Evolutionary conservation across 2,113 vertebrate species (phyloP), one percentile per base, ranked within the genome.

Genomic region (Callaeas wilsoni): DNA sequence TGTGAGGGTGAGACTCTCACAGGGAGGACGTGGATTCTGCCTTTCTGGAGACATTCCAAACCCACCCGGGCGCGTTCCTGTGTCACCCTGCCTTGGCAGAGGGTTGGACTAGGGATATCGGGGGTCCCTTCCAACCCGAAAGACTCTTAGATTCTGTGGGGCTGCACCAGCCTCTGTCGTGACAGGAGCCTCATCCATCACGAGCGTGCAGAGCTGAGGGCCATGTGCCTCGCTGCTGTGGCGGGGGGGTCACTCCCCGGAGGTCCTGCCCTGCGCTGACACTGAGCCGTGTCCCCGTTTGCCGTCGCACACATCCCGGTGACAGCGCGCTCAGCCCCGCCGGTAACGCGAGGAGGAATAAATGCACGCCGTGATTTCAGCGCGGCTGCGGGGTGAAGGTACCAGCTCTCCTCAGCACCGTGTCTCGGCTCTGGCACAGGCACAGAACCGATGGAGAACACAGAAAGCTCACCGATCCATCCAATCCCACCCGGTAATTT

Each of bases 321-420:
- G 64, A 63, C 93, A 71, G 16, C 89, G 27, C 89, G 3, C 91
- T 79, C 93, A 59, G 81, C 67, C 68, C 16, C 18, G 16, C 49
- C 35, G 84, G 74, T 87, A 73, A 52, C 33, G 5, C 33, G 16
- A 95, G 87, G 84, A 69, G 87, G 41, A 35, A 84, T 35, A 89
- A n/a, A 87, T 49, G 93, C 57, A 1, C 62, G 8, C 77, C 27
- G 80, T 17, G 89, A 87, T 77, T 78, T 13, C 81, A 23, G 89
- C 37, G 79, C 23, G 5, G 29, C 7, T 42, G 63, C 18, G 83
- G 44, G 53, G 50, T 46, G 90, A 96, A 11, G 88, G 15, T 37
- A 13, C 55, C 90, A 13, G 89, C 65, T 71, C 26, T 42, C 74
- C 74, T 64, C 87, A 4, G 89, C 57, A 0, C 77, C 4, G 27